A percentile compares a stretch with the other conserved stretches of the same genome.
Conservation (phyloP, 1,140 invertebrate species). For the Drosophila nebulosa region DNA sequence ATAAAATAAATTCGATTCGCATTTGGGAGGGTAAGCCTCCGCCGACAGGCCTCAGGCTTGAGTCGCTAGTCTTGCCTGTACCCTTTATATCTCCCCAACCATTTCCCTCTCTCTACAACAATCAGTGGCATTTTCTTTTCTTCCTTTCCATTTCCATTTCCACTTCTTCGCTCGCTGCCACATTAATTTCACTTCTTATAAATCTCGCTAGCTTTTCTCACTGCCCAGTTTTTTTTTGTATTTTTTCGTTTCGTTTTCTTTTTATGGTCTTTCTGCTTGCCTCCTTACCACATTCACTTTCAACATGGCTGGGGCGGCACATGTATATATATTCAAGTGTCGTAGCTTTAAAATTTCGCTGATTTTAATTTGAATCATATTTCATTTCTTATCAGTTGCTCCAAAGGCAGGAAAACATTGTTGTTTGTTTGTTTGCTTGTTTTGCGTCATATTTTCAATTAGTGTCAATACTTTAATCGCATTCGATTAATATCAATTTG, state of each 20-base stretch:
- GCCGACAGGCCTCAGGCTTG: neutral
- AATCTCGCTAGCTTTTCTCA: slow-evolving; percentile 35
- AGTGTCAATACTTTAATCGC: slow-evolving; percentile 54
- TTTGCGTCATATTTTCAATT: slow-evolving; percentile 32
- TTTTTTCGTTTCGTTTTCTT: neutral
- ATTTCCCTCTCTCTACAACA: neutral
- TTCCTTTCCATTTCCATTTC: slow-evolving; percentile 9
- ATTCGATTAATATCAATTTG: slow-evolving; percentile 39
- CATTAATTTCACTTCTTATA: slow-evolving; percentile 66
- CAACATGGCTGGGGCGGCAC: neutral
- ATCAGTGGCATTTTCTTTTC: slow-evolving; percentile 24
- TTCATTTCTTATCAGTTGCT: slow-evolving; percentile 39
- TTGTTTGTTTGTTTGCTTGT: slow-evolving; percentile 1
- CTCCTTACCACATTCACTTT: neutral
- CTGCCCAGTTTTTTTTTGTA: neutral
- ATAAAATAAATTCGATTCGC: slow-evolving; percentile 63
- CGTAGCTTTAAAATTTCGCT: slow-evolving; percentile 29
- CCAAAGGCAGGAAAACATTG: slow-evolving; percentile 15
- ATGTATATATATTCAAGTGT: slow-evolving; percentile 46
- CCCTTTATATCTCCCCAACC: neutral
- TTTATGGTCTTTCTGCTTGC: neutral
- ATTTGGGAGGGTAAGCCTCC: slow-evolving; percentile 26
- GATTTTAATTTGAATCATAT: slow-evolving; percentile 29
- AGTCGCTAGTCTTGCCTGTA: neutral
- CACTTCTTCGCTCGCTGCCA: slow-evolving; percentile 30